phyloP scores from a whole-genome alignment of 2,888 invertebrate species.

The Drosophila vallismaia region DNA sequence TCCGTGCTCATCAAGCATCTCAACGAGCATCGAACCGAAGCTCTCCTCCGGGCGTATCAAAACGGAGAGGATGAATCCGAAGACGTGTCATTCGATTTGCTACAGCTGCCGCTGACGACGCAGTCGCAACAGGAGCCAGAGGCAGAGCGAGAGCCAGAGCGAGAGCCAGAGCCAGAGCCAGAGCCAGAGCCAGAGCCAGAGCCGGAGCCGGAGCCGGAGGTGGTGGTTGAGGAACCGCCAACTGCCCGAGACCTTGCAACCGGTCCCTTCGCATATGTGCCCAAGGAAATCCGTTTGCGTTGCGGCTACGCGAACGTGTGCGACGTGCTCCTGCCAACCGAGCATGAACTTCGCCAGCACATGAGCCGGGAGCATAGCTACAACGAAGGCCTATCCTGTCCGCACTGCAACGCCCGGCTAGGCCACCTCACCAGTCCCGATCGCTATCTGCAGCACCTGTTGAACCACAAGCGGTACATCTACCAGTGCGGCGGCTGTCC shows the following conservation, averaged over 20 bases:
- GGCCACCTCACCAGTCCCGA: background rate
- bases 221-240: too few relatives aligned
- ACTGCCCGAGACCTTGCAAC: too few relatives aligned
- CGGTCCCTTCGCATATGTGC: slow-evolving; percentile 67
- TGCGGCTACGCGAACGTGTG: slow-evolving; percentile 86
- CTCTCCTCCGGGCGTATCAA: slow-evolving; percentile 87
- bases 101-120: background rate
- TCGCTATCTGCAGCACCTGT: slow-evolving; percentile 88
- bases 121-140: background rate
- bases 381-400: slow-evolving; percentile 12
- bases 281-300: slow-evolving; percentile 86
- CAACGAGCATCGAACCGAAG: slow-evolving; percentile 43
- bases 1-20: slow-evolving; percentile 88
- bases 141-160: too few relatives aligned
- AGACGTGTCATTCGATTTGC: background rate
- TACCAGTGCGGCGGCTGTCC: slow-evolving; percentile 90
- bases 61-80: background rate
- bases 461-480: slow-evolving; percentile 89
- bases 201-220: too few relatives aligned
- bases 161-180: too few relatives aligned
- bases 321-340: background rate
- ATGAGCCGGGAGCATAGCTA: slow-evolving; percentile 29
- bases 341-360: slow-evolving; percentile 44
- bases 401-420: slow-evolving; percentile 28
- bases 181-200: too few relatives aligned